Percentiles rank a stretch among this genome's conserved stretches.
Conservation (phyloP, 92 coral and sea anemone species). For the Galaxea fascicularis region DNA sequence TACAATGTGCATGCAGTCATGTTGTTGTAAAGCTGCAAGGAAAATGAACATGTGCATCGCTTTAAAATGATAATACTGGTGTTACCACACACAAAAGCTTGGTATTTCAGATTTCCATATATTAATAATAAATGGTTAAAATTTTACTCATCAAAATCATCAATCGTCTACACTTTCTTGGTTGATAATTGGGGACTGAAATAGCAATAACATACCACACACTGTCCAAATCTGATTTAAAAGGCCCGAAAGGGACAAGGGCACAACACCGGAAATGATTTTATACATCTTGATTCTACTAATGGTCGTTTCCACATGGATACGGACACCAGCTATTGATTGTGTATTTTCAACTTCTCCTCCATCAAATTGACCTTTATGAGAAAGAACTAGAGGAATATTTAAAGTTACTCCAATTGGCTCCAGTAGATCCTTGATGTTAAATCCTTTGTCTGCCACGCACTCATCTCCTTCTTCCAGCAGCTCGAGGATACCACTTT, state of each 20-base stretch:
- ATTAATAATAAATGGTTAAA: constrained; percentile 7
- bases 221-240: constrained; percentile 61
- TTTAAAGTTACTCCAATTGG: no score
- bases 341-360: no score
- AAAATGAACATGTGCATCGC: no score
- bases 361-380: no score
- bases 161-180: constrained; percentile 47
- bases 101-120: constrained; percentile 4
- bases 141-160: neutral
- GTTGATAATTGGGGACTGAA: constrained; percentile 53
- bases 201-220: constrained; percentile 53
- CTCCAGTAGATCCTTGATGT: no score
- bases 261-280: constrained; percentile 51
- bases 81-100: neutral
- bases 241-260: no score
- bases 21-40: no score
- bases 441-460: no score
- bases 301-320: constrained; percentile 50
- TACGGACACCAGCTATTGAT: constrained; percentile 46
- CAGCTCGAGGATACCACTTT: constrained; percentile 54
- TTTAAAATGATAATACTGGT: neutral
- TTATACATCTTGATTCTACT: constrained; percentile 58
- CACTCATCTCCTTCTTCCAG: constrained; percentile 59
- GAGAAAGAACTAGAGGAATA: no score
- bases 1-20: no score